These are phyloP conservation scores for Enteromius afrohamiltoni DNA, from an alignment of 2,797 vertebrate genomes.

Conservation along the genomic window DNA sequence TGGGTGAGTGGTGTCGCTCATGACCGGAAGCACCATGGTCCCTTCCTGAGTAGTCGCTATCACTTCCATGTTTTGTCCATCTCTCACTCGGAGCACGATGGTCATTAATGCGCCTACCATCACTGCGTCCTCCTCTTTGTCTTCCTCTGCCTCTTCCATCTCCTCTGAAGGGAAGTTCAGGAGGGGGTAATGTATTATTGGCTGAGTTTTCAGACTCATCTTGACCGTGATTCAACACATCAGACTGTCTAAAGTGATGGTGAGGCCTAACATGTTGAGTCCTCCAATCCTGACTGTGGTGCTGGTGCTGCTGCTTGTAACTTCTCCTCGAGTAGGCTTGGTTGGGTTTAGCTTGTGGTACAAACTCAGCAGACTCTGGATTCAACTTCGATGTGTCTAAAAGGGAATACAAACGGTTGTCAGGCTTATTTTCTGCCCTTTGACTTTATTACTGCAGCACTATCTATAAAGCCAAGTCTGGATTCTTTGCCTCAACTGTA, in stretches of 20 bases:
- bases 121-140: conserved; percentile 59
- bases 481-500: background rate
- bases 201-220: conserved; percentile 71
- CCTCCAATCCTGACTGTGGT: conserved; percentile 75
- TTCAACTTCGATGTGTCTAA: conserved; percentile 73
- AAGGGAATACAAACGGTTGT: background rate
- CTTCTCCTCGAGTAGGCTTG: conserved; percentile 76
- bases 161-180: conserved; percentile 58
- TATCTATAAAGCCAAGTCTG: background rate
- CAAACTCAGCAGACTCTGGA: conserved; percentile 76
- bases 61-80: conserved; percentile 79
- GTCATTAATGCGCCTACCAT: conserved; percentile 44
- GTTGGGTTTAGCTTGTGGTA: conserved; percentile 74
- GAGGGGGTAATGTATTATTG: conserved; percentile 63
- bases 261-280: conserved; percentile 69
- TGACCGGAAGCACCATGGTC: conserved; percentile 55
- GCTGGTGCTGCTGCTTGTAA: conserved; percentile 74
- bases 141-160: conserved; percentile 62
- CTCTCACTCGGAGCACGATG: conserved; percentile 73
- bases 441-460: background rate
- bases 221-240: conserved; percentile 57
- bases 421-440: background rate
- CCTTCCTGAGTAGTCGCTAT: conserved; percentile 67
- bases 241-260: conserved; percentile 71
- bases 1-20: conserved; percentile 42